Evolutionary conservation across 2,113 vertebrate genomes (phyloP), one percentile per base, ranked within the genome.

Genomic region (Raja brachyura): DNA sequence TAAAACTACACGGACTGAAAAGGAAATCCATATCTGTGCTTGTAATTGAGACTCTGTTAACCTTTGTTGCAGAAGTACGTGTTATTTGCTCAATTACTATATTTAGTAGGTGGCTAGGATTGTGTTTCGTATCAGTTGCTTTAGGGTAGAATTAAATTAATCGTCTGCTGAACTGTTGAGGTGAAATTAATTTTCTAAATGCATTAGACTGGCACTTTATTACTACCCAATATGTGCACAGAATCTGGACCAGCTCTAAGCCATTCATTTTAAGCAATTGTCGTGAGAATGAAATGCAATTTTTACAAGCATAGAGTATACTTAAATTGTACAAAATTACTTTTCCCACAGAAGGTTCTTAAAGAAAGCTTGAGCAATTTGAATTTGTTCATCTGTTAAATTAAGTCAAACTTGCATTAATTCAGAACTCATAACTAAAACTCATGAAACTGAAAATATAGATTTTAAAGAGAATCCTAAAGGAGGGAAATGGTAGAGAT

Each of bases 311-410:
- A 85, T 28, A 9, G 20, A 22, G 39, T 81, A 59, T 61, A 59
- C 22, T 14, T 61, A 28, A 14, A 5, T n/a, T 3, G 9, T 61
- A 61, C 48, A 81, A 81, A 61, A n/a, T n/a, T 85, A 28, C 2
- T 59, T 25, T 13, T 59, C 81, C 56, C 10, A 28, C 10, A 59
- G 81, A 83, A 56, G 56, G 11, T 61, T 85, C 8, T 48, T 54
- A 18, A 78, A 22, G 78, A 22, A 39, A 54, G 6, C 18, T 81
- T 81, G 33, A 20, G 16, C 78, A 81, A 81, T 81, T 18, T 48
- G 33, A 54, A 81, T 54, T 81, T 48, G 78, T 48, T 81, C 78
- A 54, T 81, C 77, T 79, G 39, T 81, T 54, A 81, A 81, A 81
- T 78, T 78, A 16, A 78, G 4, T 10, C 22, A 59, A 22, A 83